A percentile compares a stretch with the other conserved stretches of the same genome.
Evolutionary conservation across 2,797 vertebrate genomes (phyloP).

Genomic region (Natrix natrix): DNA sequence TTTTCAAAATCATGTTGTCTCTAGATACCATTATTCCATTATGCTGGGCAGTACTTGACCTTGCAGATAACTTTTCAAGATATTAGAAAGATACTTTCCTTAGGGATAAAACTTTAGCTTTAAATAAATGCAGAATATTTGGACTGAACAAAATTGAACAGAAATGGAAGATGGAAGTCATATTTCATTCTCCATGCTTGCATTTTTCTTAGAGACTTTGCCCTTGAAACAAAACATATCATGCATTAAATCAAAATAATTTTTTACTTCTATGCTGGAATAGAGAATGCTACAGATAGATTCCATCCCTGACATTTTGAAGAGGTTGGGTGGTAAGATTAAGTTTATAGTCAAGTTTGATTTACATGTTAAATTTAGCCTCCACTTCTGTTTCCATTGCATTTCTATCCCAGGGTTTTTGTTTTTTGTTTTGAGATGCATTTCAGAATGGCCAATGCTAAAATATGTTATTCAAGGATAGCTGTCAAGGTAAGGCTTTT

Average conservation of each 20-base stretch:
- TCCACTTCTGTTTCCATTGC: conserved; percentile 27
- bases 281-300: conserved; percentile 59
- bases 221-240: conserved; percentile 74
- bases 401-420: conserved; percentile 5
- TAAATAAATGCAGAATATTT: conserved; percentile 69
- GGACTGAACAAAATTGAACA: conserved; percentile 65
- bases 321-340: conserved; percentile 56
- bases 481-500: neutral
- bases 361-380: conserved; percentile 53
- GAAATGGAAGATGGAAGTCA: conserved; percentile 69
- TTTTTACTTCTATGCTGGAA: conserved; percentile 62
- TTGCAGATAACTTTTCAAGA: conserved; percentile 58
- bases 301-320: conserved; percentile 48
- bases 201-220: conserved; percentile 69
- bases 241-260: conserved; percentile 71
- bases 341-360: conserved; percentile 71
- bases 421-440: conserved; percentile 15
- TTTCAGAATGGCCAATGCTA: conserved; percentile 16
- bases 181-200: conserved; percentile 71
- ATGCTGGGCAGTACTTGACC: conserved; percentile 55
- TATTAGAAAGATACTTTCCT: conserved; percentile 44
- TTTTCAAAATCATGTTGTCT: neutral
- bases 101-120: conserved; percentile 50
- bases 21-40: conserved; percentile 32
- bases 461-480: conserved; percentile 6